Evolutionary conservation across 1,140 invertebrate species (phyloP).

Genomic region (Sitophilus oryzae): DNA sequence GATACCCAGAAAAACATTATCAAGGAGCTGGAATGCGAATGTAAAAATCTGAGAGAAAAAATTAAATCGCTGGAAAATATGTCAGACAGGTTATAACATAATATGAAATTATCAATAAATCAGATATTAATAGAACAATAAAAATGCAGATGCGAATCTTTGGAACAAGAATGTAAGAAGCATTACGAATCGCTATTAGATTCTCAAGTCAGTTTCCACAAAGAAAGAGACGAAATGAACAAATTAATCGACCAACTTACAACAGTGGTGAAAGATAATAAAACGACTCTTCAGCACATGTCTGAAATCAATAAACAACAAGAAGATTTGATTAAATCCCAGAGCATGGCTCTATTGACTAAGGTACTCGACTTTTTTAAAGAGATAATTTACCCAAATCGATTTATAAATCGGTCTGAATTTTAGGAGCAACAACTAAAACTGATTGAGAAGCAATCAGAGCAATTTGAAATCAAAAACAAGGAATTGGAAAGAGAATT

Average conservation of each 20-base stretch:
- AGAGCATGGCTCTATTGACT: slow-evolving; percentile 19
- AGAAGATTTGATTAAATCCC: slow-evolving; percentile 21
- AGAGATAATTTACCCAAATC: not conserved
- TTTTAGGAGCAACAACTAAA: slow-evolving; percentile 25
- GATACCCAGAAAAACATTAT: not conserved
- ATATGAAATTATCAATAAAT: not conserved
- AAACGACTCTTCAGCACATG: slow-evolving; percentile 26
- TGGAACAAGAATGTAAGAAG: slow-evolving; percentile 29
- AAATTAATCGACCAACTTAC: slow-evolving; percentile 28
- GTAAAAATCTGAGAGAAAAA: slow-evolving; percentile 14
- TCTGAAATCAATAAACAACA: slow-evolving; percentile 30
- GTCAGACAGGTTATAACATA: not conserved
- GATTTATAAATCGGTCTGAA: not conserved
- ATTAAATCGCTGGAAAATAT: slow-evolving; percentile 14
- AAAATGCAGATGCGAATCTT: slow-evolving; percentile 19
- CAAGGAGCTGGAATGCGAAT: slow-evolving; percentile 4
- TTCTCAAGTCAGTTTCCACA: slow-evolving; percentile 22
- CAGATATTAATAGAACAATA: not conserved
- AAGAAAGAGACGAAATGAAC: slow-evolving; percentile 24
- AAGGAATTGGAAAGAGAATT: slow-evolving; percentile 24
- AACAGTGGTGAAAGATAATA: slow-evolving; percentile 25
- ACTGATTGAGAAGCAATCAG: slow-evolving; percentile 23
- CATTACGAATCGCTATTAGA: slow-evolving; percentile 7
- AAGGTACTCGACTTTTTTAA: slow-evolving; percentile 16
- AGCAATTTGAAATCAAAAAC: slow-evolving; percentile 21